Conservation (phyloP, 2,888 invertebrate species). For the Sarcophaga caerulescens region DNA sequence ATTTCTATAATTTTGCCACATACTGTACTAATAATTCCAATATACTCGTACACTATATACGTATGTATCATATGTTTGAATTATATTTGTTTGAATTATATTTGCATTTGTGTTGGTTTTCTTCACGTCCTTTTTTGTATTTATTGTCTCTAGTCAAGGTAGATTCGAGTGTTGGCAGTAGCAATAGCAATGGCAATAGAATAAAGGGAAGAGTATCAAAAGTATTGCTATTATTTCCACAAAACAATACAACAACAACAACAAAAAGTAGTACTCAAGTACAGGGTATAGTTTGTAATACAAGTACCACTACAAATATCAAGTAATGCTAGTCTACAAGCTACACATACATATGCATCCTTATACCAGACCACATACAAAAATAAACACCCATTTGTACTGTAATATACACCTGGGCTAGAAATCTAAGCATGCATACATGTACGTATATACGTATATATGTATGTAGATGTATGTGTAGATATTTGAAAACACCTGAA, state of each 20-base stretch:
- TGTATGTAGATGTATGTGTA: not conserved
- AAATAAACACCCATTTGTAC: not conserved
- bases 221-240: constrained; percentile 60
- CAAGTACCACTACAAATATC: constrained; percentile 53
- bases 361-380: not conserved
- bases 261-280: constrained; percentile 46
- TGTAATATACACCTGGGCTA: not conserved
- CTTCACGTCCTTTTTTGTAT: not conserved
- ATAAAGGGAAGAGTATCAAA: constrained; percentile 1
- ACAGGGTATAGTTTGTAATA: constrained; percentile 51
- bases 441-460: not conserved
- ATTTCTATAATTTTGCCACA: not conserved
- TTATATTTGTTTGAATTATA: not conserved
- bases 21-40: not conserved
- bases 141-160: not conserved
- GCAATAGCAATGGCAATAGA: not conserved
- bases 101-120: not conserved
- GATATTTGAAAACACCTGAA: constrained; percentile 60
- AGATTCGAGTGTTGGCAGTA: not conserved
- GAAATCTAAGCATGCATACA: not conserved
- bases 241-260: constrained; percentile 18
- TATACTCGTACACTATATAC: not conserved
- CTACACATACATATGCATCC: no score
- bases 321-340: not conserved
- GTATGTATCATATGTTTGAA: not conserved